Evolutionary conservation across 92 coral and sea anemone genomes (phyloP).

Genomic region (Bergia puertoricense): DNA sequence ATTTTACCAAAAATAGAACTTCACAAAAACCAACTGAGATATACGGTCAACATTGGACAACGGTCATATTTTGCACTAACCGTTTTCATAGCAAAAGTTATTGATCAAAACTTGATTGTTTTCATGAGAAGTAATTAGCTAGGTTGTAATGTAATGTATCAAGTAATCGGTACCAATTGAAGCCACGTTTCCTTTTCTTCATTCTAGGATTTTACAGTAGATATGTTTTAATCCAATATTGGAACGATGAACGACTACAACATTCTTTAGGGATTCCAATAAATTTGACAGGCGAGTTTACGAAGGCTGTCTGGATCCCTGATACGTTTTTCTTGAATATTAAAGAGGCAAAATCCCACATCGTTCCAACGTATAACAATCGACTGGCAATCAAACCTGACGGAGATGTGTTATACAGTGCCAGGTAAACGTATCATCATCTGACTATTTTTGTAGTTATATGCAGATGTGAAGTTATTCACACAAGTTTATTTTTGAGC

Average conservation of each 20-base stretch:
- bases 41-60: too few species aligned
- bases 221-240: conserved; percentile 73
- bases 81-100: too few species aligned
- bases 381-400: conserved; percentile 44
- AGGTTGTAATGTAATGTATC: not conserved
- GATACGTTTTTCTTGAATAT: conserved; percentile 87
- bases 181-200: not conserved
- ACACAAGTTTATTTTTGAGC: too few species aligned
- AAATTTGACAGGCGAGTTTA: conserved; percentile 60
- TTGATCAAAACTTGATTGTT: too few species aligned
- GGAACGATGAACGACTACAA: conserved; percentile 80
- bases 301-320: conserved; percentile 77
- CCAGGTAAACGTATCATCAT: not conserved
- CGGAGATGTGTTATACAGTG: conserved; percentile 68
- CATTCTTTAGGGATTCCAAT: conserved; percentile 52
- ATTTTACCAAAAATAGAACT: too few species aligned
- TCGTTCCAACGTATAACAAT: conserved; percentile 68
- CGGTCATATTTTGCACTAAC: too few species aligned
- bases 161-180: too few species aligned
- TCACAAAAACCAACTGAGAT: too few species aligned
- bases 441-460: not conserved
- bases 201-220: conserved; percentile 78
- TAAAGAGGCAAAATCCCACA: conserved; percentile 67
- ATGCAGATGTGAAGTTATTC: too few species aligned
- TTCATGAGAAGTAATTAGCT: too few species aligned